Evolutionary conservation across 2,888 invertebrate species (phyloP), one percentile per base, ranked within the genome.

Genomic region (Serripes groenlandicus): DNA sequence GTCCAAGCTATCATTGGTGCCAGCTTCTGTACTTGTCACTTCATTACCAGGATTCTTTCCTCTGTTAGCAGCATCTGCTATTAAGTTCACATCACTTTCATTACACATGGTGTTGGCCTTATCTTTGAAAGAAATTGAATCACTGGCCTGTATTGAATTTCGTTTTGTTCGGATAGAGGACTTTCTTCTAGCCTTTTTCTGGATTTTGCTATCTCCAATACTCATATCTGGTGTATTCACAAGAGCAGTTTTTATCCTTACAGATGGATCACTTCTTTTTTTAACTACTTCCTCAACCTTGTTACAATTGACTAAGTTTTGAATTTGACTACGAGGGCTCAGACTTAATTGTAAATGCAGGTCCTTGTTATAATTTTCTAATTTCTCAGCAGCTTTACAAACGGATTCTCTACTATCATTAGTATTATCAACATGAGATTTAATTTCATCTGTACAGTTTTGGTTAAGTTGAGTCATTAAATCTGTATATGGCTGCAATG

Each of bases 321-420:
- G 32, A 34, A 9, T 35, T 9, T 64, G 3, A 66, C 1, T 66
- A 2, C 35, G 37, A 66, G 66, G 66, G 28, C 66, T 66, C 26
- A 66, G 28, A 42, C 42, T 66, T 66, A 66, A 42, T 3, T 66
- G 42, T 0, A 66, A 26, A 66, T 66, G 23, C 4, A 66, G 37
- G 3, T 66, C 42, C 37, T 66, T 32, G 49, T 21, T 49, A 21
- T 49, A 21, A n/a, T n/a, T n/a, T n/a, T n/a, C n/a, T n/a, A n/a
- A n/a, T n/a, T n/a, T n/a, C n/a, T n/a, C n/a, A n/a, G n/a, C n/a
- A n/a, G n/a, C n/a, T n/a, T n/a, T n/a, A n/a, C n/a, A n/a, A n/a
- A n/a, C n/a, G n/a, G n/a, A n/a, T n/a, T n/a, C n/a, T n/a, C n/a
- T n/a, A n/a, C n/a, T n/a, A n/a, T n/a, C n/a, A n/a, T n/a, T n/a